These are phyloP conservation scores for Vanessa tameamea DNA, from an alignment of 1,140 invertebrate species.

Conservation along the genomic window DNA sequence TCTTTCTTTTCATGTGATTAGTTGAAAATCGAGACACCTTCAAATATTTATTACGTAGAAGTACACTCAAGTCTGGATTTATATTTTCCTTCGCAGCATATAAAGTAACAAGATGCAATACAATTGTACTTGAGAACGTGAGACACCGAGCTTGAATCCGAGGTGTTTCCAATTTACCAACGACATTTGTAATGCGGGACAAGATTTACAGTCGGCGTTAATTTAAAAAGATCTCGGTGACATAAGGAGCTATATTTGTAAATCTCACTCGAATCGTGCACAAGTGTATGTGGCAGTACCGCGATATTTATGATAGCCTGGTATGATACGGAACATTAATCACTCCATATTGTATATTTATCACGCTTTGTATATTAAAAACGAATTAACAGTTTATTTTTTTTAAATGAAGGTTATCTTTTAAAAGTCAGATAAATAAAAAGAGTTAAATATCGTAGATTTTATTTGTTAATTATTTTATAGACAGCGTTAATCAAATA, in stretches of 20 bases:
- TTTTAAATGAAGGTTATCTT: neutral
- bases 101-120: conserved; percentile 8
- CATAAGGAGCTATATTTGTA: conserved; percentile 68
- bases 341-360: conserved; percentile 23
- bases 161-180: conserved; percentile 70
- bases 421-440: neutral
- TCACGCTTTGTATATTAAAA: conserved; percentile 16
- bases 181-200: conserved; percentile 53
- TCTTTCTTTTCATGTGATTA: too few species aligned
- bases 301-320: conserved; percentile 42
- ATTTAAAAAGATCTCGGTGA: conserved; percentile 70
- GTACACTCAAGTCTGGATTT: neutral
- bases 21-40: too few species aligned
- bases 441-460: neutral
- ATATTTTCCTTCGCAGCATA: neutral
- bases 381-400: neutral
- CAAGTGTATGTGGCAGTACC: conserved; percentile 44
- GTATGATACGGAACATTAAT: conserved; percentile 18
- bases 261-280: conserved; percentile 45
- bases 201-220: conserved; percentile 69
- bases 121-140: conserved; percentile 24
- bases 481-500: too few species aligned
- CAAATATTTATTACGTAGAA: too few species aligned
- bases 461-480: too few species aligned
- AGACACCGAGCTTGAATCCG: conserved; percentile 39